A percentile compares a stretch with the other conserved stretches of the same genome.
Conservation (phyloP, 2,113 vertebrate genomes). For the Steatornis caripensis region DNA sequence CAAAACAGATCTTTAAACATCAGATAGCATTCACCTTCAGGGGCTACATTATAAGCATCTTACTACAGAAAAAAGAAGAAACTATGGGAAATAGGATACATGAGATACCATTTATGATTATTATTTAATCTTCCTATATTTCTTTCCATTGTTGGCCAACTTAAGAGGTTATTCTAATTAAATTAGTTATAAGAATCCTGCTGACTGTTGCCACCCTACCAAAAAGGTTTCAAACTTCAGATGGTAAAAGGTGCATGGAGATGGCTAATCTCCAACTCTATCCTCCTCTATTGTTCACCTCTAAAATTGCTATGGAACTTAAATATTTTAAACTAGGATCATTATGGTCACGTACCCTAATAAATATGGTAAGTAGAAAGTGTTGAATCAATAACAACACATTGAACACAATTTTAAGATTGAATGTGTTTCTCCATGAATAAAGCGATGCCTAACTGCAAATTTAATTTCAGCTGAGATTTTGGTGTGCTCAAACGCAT, state of each 20-base stretch:
- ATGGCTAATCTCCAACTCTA: background rate
- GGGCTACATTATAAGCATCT: background rate
- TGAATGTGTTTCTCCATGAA: background rate
- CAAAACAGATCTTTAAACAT: background rate
- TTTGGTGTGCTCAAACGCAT: background rate
- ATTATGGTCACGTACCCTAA: background rate
- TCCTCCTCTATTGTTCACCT: background rate
- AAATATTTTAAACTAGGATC: background rate
- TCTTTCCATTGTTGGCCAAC: background rate
- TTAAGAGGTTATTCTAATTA: background rate
- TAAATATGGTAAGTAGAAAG: background rate
- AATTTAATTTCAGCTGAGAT: background rate
- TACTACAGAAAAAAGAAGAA: background rate
- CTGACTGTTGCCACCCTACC: background rate
- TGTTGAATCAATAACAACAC: background rate
- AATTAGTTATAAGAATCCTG: background rate
- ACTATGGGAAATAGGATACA: background rate
- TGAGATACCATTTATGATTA: too few species aligned
- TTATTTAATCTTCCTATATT: background rate
- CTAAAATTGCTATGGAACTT: background rate
- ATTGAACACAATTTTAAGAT: background rate
- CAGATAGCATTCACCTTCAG: background rate
- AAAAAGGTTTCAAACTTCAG: background rate
- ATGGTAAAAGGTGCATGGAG: background rate
- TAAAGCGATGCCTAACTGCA: background rate